phyloP scores from a whole-genome alignment of 2,797 vertebrate genomes.

The Acanthurus tractus region DNA sequence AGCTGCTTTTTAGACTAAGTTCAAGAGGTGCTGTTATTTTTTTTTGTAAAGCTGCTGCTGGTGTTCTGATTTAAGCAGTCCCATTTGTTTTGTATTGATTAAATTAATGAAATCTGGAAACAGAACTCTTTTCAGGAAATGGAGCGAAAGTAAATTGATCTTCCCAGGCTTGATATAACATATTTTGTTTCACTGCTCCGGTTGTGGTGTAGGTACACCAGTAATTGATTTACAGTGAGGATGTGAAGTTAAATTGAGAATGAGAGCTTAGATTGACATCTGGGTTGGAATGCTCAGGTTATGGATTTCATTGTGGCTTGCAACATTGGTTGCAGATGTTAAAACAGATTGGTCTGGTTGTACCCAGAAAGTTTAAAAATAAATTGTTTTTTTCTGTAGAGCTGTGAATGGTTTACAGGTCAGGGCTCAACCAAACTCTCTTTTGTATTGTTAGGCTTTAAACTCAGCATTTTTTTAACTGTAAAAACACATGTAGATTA shows the following conservation, averaged over 20 bases:
- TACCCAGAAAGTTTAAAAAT: not conserved
- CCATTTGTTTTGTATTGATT: conserved; percentile 56
- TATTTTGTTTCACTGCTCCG: conserved; percentile 45
- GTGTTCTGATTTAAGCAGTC: conserved; percentile 14
- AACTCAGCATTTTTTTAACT: not conserved
- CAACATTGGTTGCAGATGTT: not conserved
- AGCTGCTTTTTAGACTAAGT: conserved; percentile 37
- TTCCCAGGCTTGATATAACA: not conserved
- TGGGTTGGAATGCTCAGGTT: conserved; percentile 2
- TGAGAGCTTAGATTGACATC: conserved; percentile 4
- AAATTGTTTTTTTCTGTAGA: not conserved
- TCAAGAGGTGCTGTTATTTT: conserved; percentile 31
- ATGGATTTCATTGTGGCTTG: conserved; percentile 3
- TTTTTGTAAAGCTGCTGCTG: conserved; percentile 19
- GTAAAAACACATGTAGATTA: not conserved
- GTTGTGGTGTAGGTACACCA: conserved; percentile 19
- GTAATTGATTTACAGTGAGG: conserved; percentile 21
- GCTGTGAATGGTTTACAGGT: not conserved
- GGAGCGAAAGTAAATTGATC: conserved; percentile 57
- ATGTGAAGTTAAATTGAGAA: not conserved
- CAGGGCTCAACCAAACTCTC: not conserved
- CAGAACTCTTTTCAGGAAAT: conserved; percentile 56
- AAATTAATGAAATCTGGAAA: conserved; percentile 52
- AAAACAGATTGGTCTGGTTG: not conserved
- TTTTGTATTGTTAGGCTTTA: not conserved